Evolutionary conservation across 2,113 vertebrate species (phyloP).

Genomic region (Abramis brama): DNA sequence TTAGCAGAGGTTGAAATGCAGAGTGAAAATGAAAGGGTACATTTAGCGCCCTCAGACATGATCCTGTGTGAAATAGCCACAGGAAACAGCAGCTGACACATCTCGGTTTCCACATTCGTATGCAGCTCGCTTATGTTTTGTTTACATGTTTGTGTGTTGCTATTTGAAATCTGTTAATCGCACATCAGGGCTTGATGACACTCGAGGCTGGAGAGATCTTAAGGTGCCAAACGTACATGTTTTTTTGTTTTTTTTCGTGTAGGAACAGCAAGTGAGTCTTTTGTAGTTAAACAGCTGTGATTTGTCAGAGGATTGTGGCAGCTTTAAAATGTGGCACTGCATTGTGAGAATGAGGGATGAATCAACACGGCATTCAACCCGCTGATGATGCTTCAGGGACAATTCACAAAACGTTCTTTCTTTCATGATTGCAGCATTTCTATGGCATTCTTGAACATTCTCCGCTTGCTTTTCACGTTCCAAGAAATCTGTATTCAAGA

Average conservation of each 20-base stretch:
- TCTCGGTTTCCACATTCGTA: constrained; percentile 40
- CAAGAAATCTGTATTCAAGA: neutral
- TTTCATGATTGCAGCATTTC: constrained; percentile 54
- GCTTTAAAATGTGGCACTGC: constrained; percentile 17
- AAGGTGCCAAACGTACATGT: constrained; percentile 26
- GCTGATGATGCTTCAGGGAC: constrained; percentile 55
- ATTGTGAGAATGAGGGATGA: constrained; percentile 50
- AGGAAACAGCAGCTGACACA: constrained; percentile 56
- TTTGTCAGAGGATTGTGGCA: constrained; percentile 22
- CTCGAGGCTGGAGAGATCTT: constrained; percentile 21
- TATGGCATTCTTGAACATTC: neutral
- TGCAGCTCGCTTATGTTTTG: constrained; percentile 46
- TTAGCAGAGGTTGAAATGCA: constrained; percentile 70
- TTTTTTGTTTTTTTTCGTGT: neutral
- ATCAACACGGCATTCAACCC: constrained; percentile 59
- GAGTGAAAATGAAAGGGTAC: constrained; percentile 74
- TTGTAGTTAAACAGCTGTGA: constrained; percentile 47
- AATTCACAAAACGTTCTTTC: constrained; percentile 54
- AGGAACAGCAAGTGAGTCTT: neutral
- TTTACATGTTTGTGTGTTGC: constrained; percentile 60
- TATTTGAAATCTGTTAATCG: constrained; percentile 53
- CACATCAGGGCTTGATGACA: constrained; percentile 25
- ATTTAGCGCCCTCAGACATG: constrained; percentile 75
- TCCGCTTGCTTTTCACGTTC: neutral
- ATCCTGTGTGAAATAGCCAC: constrained; percentile 74